Base-by-base conservation (phyloP, 2,113 vertebrate genomes). In the Furnarius figulus region DNA sequence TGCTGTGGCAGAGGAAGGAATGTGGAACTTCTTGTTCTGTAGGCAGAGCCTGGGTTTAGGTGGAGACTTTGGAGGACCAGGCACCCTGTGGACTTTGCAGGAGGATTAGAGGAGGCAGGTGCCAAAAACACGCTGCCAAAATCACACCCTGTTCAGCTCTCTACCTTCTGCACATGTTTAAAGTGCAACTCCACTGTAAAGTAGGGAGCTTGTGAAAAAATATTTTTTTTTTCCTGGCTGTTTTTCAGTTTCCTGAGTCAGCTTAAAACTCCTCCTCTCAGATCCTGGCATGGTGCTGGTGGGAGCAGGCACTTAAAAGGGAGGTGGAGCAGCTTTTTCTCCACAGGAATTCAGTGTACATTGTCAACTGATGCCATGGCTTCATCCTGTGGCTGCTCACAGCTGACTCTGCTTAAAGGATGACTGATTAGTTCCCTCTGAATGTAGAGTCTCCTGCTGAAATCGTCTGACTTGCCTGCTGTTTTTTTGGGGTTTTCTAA, bases 331-430 rank as follows among this genome's bases (percentile, higher is more conserved):
- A 31, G 49, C 31, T 37, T 53, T 65, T 52, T 47, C 22, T 24
- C 59, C 7, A 0, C 8, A 30, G 71, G 33, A 85, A 31, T 49
- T 74, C 31, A 4, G 27, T 19, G 8, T 19, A 9, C 0, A 0
- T n/a, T 23, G 16, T 58, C 8, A 71, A 30, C 18, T 47, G 46
- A 39, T 59, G 28, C n/a, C 28, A 2, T 47, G 47, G n/a, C 44
- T 73, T 55, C 53, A 47, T 21, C 30, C 59, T 33, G 24, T 85
- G 83, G 31, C 53, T 39, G 72, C 56, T 55, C 58, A 30, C 12
- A 21, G 4, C 21, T 50, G 35, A 8, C 27, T 35, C 40, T 47
- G 6, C 59, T 42, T 65, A 40, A 56, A 71, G 21, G 30, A 15
- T 52, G 50, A 23, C 58, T 53, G 30, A 65, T 15, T 5, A 47